Evolutionary conservation across 92 coral and sea anemone genomes (phyloP).

Genomic region (Actinernus sp.): DNA sequence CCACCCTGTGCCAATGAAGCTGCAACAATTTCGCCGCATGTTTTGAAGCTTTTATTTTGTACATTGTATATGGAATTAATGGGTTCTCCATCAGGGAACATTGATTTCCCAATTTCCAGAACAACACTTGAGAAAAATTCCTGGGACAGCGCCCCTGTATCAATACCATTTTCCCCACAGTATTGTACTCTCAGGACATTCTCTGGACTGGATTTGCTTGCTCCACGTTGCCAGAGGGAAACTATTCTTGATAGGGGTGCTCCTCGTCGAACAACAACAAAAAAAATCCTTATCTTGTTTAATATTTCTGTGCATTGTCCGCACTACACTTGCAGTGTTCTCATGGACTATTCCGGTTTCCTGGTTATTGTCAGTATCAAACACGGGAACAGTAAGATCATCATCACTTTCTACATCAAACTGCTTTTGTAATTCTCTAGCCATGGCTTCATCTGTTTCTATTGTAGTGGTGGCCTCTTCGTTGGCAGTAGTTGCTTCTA

Average conservation of each 20-base stretch:
- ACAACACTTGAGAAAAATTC: slow-evolving; percentile 63
- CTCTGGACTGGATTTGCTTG: slow-evolving; percentile 44
- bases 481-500: too few relatives aligned
- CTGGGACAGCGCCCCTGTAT: slow-evolving; percentile 69
- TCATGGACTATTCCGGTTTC: too few relatives aligned
- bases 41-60: slow-evolving; percentile 72
- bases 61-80: slow-evolving; percentile 55
- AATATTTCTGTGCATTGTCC: too few relatives aligned
- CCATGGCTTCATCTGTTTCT: too few relatives aligned
- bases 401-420: slow-evolving; percentile 6
- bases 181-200: slow-evolving; percentile 50
- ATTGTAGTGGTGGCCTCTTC: too few relatives aligned
- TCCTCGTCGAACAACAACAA: slow-evolving; percentile 66
- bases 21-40: slow-evolving; percentile 69
- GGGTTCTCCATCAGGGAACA: slow-evolving; percentile 81
- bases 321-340: too few relatives aligned
- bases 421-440: too few relatives aligned
- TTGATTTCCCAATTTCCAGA: slow-evolving; percentile 40
- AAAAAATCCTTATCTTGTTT: slow-evolving; percentile 35
- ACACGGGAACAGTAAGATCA: too few relatives aligned
- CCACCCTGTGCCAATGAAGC: slow-evolving; percentile 79
- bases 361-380: too few relatives aligned
- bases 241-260: slow-evolving; percentile 58
- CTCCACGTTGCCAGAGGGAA: slow-evolving; percentile 59
- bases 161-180: slow-evolving; percentile 72